A percentile compares a stretch with the other conserved stretches of the same genome.
These are phyloP conservation scores for Amitus sp. DNA, from an alignment of 2,888 invertebrate species.

Conservation along the genomic window DNA sequence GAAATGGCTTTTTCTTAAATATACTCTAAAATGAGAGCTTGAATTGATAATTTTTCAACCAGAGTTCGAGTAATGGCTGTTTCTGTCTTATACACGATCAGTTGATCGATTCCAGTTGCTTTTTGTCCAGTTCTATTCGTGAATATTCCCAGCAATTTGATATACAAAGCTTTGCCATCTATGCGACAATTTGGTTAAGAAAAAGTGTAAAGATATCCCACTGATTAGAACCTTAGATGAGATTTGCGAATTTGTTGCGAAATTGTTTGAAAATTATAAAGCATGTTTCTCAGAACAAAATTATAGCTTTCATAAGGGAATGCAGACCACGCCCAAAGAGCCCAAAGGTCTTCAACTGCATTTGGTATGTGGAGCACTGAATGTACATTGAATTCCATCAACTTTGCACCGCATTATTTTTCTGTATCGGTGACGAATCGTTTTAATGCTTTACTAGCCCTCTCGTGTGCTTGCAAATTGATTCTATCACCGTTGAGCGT, in stretches of 20 bases:
- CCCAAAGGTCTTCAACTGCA: constrained; percentile 11
- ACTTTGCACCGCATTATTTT: constrained; percentile 10
- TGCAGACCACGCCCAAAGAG: constrained; percentile 22
- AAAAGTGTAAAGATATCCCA: constrained; percentile 12
- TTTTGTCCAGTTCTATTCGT: constrained; percentile 5
- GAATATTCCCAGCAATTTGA: constrained; percentile 10
- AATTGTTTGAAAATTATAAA: constrained; percentile 8
- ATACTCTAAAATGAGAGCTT: constrained; percentile 1
- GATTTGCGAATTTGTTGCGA: constrained; percentile 16
- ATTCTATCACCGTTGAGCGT: constrained; percentile 9
- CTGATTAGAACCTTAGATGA: background rate
- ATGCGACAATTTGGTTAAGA: constrained; percentile 1
- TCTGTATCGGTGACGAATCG: constrained; percentile 16
- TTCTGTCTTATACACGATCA: background rate
- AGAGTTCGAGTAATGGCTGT: constrained; percentile 3
- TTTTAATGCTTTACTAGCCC: constrained; percentile 5
- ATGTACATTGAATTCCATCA: constrained; percentile 20
- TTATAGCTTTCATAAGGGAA: constrained; percentile 22
- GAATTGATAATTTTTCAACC: constrained; percentile 14
- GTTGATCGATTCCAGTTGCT: background rate
- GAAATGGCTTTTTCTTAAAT: constrained; percentile 1
- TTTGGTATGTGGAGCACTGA: constrained; percentile 13
- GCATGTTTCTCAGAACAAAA: constrained; percentile 10
- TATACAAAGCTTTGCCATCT: constrained; percentile 6
- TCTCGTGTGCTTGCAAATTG: constrained; percentile 1